A percentile compares a stretch with the other conserved stretches of the same genome.
These are phyloP conservation scores for Drosophila ezoana DNA, from an alignment of 2,888 invertebrate species.

Conservation along the genomic window DNA sequence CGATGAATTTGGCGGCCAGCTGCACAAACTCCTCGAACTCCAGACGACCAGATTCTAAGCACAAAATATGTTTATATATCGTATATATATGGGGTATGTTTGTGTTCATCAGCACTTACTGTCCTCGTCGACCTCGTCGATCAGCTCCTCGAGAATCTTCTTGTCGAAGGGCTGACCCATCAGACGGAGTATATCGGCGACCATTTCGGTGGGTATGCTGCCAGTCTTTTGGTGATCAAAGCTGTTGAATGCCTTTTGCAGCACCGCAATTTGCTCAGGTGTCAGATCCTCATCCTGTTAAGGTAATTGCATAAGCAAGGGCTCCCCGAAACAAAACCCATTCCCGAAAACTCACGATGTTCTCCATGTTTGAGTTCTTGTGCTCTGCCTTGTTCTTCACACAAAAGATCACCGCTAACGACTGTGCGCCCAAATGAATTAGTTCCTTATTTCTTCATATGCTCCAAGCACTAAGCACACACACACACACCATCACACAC, in stretches of 20 bases:
- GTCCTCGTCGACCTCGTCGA: slow-evolving; percentile 99
- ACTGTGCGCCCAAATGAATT: slow-evolving; percentile 67
- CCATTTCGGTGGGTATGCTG: slow-evolving; percentile 97
- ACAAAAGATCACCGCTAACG: slow-evolving; percentile 75
- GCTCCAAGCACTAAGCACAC: slow-evolving; percentile 32
- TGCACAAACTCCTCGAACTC: slow-evolving; percentile 98
- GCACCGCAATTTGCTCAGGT: slow-evolving; percentile 95
- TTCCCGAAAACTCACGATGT: slow-evolving; percentile 72
- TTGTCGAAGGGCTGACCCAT: slow-evolving; percentile 99
- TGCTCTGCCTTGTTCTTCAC: slow-evolving; percentile 61
- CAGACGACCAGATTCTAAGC: slow-evolving; percentile 95
- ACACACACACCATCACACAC: slow-evolving; percentile 28
- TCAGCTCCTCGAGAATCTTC: slow-evolving; percentile 97
- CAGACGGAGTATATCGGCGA: slow-evolving; percentile 96
- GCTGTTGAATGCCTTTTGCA: slow-evolving; percentile 98
- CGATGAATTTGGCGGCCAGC: slow-evolving; percentile 97
- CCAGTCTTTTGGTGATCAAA: slow-evolving; percentile 98
- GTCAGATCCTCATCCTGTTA: slow-evolving; percentile 94
- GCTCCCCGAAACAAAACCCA: background rate
- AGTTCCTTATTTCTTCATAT: slow-evolving; percentile 55
- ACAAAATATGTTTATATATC: background rate
- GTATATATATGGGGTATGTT: background rate
- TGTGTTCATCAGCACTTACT: slow-evolving; percentile 87
- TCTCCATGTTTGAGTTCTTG: slow-evolving; percentile 62
- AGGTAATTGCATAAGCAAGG: background rate